phyloP scores from a whole-genome alignment of 2,113 vertebrate species.

The Elephantulus edwardii region DNA sequence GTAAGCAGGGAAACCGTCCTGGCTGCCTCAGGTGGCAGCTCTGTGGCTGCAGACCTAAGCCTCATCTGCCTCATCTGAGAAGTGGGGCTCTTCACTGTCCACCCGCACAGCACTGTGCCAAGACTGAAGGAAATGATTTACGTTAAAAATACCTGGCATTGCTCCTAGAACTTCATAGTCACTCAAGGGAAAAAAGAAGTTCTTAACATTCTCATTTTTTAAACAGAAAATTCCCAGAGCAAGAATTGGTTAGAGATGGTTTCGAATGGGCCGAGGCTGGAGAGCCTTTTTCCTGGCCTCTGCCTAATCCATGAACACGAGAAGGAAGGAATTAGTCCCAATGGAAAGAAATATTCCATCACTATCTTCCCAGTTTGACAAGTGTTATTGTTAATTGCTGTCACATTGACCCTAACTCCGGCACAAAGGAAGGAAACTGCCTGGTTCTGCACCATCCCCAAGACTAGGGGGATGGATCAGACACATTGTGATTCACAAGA shows the following conservation, averaged over 20 bases:
- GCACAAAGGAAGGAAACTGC: not conserved
- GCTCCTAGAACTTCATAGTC: not conserved
- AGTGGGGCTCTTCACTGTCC: not conserved
- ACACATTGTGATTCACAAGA: not conserved
- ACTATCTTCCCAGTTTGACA: not conserved
- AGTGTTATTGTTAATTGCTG: not conserved
- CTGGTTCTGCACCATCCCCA: not conserved
- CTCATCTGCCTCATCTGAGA: not conserved
- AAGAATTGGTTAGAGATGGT: not conserved
- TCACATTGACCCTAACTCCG: not conserved
- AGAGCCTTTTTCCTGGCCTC: not conserved
- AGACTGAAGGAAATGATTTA: not conserved
- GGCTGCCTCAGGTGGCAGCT: not conserved
- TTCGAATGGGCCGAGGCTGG: not conserved
- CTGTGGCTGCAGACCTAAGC: not conserved
- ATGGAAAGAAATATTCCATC: not conserved
- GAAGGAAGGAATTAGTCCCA: not conserved
- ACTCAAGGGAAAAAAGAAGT: not conserved
- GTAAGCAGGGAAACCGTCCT: not conserved
- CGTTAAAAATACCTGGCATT: not conserved
- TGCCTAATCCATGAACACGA: not conserved
- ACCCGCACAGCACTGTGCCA: not conserved
- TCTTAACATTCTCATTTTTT: not conserved
- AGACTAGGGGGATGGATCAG: not conserved
- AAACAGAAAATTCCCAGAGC: constrained; percentile 30